Base-by-base conservation (phyloP, 2,113 vertebrate species). In the Beaufortia kweichowensis region DNA sequence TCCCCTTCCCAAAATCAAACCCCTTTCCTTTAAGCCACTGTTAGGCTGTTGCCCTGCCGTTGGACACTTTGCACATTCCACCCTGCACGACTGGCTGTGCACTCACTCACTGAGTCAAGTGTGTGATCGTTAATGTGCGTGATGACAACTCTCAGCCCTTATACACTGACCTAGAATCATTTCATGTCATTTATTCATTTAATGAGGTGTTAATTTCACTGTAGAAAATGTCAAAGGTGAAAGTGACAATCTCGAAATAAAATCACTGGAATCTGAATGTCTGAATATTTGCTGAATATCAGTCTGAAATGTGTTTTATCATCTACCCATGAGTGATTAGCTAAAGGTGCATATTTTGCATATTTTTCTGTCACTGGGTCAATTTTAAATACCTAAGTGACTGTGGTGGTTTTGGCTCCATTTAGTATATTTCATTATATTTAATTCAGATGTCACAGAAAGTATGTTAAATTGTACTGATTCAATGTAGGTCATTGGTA, bases 21-120 rank as follows among this genome's bases (percentile, higher is more conserved):
- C 65, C 39, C 78, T 41, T 17, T 41, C 50, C 31, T 53, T n/a
- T 24, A 21, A 59, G 28, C 60, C 74, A 28, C 33, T 77, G 61
- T 63, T 62, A 67, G 57, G 63, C 75, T 80, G 69, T 48, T 79
- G 64, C 84, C 86, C 84, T 81, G 84, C 86, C 85, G 79, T 88
- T 87, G 86, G 87, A 88, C 72, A 87, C 88, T 90, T 87, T 89
- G 86, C 88, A 87, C 88, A 88, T 88, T 87, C 80, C 76, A 85
- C 86, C 84, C 84, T 84, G 89, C 90, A 92, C 89, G 89, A 88
- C 85, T 66, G 86, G 84, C 85, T 88, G 86, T 87, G 88, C 46
- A 84, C 86, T 90, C 82, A 87, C 86, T 85, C 80, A 86, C 86
- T 88, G 85, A 88, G 70, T 77, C 39, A 78, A 63, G 50, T 75